Evolutionary conservation across 2,797 vertebrate species (phyloP), one percentile per base, ranked within the genome.

Genomic region (Cossypha niveicapilla): DNA sequence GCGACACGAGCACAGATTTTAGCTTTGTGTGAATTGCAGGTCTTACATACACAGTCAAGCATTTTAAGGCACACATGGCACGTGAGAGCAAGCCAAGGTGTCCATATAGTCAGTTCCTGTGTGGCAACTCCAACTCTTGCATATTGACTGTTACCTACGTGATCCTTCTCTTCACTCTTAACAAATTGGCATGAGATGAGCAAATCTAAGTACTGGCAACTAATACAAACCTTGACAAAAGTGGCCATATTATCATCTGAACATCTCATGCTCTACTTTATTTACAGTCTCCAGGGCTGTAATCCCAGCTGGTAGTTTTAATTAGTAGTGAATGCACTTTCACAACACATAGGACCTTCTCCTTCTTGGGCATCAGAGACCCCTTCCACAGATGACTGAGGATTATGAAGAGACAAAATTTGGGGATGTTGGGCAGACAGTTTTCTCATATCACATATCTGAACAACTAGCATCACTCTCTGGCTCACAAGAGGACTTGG

Each of bases 271-370:
- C 71, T 92, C 74, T 88, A 63, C 71, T 76, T 92, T 90, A 93
- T 93, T 92, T 92, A 90, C 77, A 91, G 66, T 85, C 88, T 87
- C 65, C 58, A 83, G 68, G 68, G 78, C 81, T 94, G 60, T 81
- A 92, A 86, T 76, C 93, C 88, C 91, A 92, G 92, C 88, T 95
- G 86, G 86, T 75, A 93, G 79, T 81, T 94, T 91, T 92, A 95
- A 93, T 91, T 81, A 88, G 34, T 8, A 88, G 37, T 57, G 53
- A 90, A 94, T 37, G 23, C 85, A 94, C 78, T 93, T 91, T 89
- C 81, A 95, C 58, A 93, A 94, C 83, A 94, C 93, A 94, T 74
- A 89, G 71, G 86, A 94, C 80, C 71, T 87, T 77, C 84, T 92
- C 71, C 60, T 94, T 90, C 86, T 77, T 80, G 77, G 68, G 86